A percentile compares a stretch with the other conserved stretches of the same genome.
Evolutionary conservation across 2,888 invertebrate genomes (phyloP).

Genomic region (Rhamnusium bicolor): DNA sequence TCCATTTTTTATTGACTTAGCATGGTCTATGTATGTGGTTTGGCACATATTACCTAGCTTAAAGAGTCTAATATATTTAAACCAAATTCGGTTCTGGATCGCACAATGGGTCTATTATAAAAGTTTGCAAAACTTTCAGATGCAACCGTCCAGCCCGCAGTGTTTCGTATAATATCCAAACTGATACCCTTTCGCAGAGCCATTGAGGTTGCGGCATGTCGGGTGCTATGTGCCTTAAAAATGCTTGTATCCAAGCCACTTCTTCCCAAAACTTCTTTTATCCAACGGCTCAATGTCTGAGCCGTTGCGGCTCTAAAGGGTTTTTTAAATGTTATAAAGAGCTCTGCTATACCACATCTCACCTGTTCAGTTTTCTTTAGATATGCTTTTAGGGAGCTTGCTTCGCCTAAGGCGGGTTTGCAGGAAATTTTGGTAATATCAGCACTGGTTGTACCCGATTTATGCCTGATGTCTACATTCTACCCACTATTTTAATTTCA

Average conservation of each 20-base stretch:
- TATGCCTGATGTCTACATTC: background rate
- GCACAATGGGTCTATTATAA: no score
- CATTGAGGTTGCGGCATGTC: background rate
- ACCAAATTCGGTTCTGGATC: no score
- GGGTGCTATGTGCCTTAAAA: background rate
- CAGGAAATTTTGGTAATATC: no score
- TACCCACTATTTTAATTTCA: background rate
- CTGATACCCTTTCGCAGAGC: background rate
- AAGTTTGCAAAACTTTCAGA: no score
- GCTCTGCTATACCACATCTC: background rate
- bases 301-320: background rate
- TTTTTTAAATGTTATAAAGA: constrained; percentile 21
- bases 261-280: constrained; percentile 8
- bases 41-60: no score
- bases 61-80: no score
- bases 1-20: no score
- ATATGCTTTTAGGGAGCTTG: background rate
- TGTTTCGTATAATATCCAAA: background rate
- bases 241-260: constrained; percentile 17
- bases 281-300: constrained; percentile 23
- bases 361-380: background rate
- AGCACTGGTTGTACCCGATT: background rate
- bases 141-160: no score
- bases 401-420: no score
- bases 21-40: no score